Base-by-base conservation (phyloP, 2,113 vertebrate species). In the Kobus ellipsiprymnus region DNA sequence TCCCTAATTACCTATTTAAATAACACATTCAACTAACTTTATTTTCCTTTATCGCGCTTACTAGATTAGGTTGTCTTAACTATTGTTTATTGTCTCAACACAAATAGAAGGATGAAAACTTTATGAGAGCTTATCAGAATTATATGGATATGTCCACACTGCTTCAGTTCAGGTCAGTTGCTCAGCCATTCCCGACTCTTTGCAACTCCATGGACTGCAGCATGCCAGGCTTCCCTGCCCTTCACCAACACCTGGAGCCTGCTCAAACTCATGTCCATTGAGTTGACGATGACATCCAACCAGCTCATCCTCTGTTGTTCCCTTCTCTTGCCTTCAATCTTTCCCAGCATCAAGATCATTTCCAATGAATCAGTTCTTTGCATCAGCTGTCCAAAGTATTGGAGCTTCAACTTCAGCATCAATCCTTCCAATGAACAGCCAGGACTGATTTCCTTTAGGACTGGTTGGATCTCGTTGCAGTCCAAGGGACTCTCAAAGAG, bases 231-330 rank as follows among this genome's bases (percentile, higher is more conserved):
- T 40, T 71, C 10, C 67, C 19, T 71, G 67, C 2, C 67, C n/a
- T 12, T 71, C 19, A 71, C 67, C 67, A 71, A 40, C 5, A 71
- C n/a, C 36, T 11, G 19, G 5, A 40, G n/a, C 10, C 67, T 71
- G 10, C 19, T 71, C 19, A 71, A 40, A 71, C 19, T 71, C n/a
- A 40, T 40, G n/a, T 23, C n/a, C 10, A 23, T 71, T 19, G 10
- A 71, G n/a, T 40, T 40, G 67, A 1, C 0, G 0, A 40, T 40
- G n/a, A 5, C 67, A 36, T 71, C n/a, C n/a, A 40, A 40, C 67
- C 10, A 6, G 6, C 10, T 71, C 10, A 71, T 71, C 5, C 2
- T 71, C 67, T 40, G n/a, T 40, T 0, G 0, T 71, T 11, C n/a
- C n/a, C 67, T 40, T 71, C 67, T 71, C n/a, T n/a, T 12, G n/a